These are phyloP conservation scores for Neolamprologus multifasciatus DNA, from an alignment of 2,797 vertebrate species.

Conservation along the genomic window DNA sequence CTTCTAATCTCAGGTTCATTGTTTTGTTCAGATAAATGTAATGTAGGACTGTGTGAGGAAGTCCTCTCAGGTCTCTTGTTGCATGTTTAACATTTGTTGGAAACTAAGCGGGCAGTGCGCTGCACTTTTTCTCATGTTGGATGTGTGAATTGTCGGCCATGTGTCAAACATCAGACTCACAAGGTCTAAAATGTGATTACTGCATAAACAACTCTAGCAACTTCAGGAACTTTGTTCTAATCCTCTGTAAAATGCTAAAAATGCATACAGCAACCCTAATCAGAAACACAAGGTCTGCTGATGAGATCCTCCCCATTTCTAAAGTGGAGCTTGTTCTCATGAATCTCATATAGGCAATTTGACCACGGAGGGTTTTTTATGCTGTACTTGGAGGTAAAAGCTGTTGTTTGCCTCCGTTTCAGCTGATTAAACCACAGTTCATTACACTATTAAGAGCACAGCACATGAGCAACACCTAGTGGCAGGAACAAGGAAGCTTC, in stretches of 20 bases:
- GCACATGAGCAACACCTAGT: slow-evolving; percentile 21
- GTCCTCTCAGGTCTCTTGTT: not conserved
- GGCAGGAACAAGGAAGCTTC: not conserved
- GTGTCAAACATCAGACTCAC: not conserved
- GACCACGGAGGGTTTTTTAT: not conserved
- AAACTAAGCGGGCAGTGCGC: not conserved
- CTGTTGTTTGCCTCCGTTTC: not conserved
- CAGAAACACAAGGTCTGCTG: not conserved
- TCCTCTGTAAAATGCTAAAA: not conserved
- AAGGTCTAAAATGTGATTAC: not conserved
- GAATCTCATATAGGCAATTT: not conserved
- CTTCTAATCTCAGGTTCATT: not conserved
- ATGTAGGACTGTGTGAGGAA: not conserved
- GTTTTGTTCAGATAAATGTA: not conserved
- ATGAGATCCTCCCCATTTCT: not conserved
- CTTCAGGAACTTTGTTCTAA: not conserved
- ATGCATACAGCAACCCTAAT: not conserved
- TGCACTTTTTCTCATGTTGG: not conserved
- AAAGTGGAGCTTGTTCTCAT: not conserved
- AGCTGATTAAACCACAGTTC: not conserved
- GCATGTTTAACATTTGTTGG: not conserved
- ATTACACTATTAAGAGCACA: not conserved
- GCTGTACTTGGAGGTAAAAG: not conserved
- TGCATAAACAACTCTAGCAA: not conserved
- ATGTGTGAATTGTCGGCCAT: not conserved